Evolutionary conservation across 2,888 invertebrate genomes (phyloP).

Genomic region (Sylvicola cinctus): DNA sequence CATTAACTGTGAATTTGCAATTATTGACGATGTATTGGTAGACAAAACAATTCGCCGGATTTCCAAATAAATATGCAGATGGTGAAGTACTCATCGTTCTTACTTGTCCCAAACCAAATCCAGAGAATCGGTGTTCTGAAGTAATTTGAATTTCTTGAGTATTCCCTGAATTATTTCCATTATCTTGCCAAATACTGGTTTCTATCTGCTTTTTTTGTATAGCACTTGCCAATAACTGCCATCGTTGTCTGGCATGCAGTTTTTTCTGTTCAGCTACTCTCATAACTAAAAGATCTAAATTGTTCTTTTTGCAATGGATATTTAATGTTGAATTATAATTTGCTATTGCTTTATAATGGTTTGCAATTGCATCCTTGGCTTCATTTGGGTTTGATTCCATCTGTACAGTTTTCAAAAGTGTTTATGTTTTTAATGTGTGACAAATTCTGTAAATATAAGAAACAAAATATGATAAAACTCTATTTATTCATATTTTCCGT

Average conservation of each 20-base stretch:
- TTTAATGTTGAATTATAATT: too few species aligned
- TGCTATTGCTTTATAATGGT: too few species aligned
- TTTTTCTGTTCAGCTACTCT: too few species aligned
- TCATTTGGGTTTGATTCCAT: too few species aligned
- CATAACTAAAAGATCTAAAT: too few species aligned
- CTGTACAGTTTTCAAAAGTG: too few species aligned
- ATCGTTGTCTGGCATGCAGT: slow-evolving; percentile 46
- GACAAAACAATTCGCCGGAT: slow-evolving; percentile 37
- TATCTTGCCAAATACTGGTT: slow-evolving; percentile 1
- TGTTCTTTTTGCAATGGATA: too few species aligned
- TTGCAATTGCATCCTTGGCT: too few species aligned
- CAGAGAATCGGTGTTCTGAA: slow-evolving; percentile 35
- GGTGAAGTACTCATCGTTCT: slow-evolving; percentile 24
- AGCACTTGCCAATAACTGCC: slow-evolving; percentile 48
- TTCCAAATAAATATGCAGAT: slow-evolving; percentile 20
- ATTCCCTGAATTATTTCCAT: slow-evolving; percentile 12
- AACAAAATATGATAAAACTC: too few species aligned
- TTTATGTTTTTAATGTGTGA: too few species aligned
- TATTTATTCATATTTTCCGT: too few species aligned
- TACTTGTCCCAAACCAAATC: slow-evolving; percentile 33
- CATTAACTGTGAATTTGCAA: slow-evolving; percentile 30
- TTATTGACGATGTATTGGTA: slow-evolving; percentile 30
- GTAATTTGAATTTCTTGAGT: slow-evolving; percentile 27
- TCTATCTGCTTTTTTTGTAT: slow-evolving; percentile 20
- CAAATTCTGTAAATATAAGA: too few species aligned